These are phyloP conservation scores for Chorisops tibialis DNA, from an alignment of 2,888 invertebrate species.

Conservation along the genomic window DNA sequence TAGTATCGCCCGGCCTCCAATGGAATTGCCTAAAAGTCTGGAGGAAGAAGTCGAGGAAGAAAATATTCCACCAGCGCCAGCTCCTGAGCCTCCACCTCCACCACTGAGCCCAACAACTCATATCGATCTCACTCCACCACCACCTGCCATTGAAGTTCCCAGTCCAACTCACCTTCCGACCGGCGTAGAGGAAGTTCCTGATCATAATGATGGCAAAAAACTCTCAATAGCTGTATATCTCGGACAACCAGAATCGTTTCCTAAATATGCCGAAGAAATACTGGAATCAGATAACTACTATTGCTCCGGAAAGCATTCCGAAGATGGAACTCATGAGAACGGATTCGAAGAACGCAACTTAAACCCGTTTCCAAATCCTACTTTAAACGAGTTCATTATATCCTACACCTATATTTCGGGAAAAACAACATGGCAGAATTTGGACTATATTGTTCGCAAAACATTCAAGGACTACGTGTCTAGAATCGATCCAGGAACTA, in stretches of 20 bases:
- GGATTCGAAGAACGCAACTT: slow-evolving; percentile 44
- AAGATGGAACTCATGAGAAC: slow-evolving; percentile 32
- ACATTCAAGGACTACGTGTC: slow-evolving; percentile 93
- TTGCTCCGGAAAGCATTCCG: slow-evolving; percentile 52
- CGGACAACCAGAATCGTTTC: slow-evolving; percentile 76
- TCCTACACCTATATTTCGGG: slow-evolving; percentile 87
- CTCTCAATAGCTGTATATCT: slow-evolving; percentile 85
- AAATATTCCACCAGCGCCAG: slow-evolving; percentile 47
- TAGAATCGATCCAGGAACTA: slow-evolving; percentile 88
- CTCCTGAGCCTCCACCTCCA: slow-evolving; percentile 50
- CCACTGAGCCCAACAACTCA: slow-evolving; percentile 49
- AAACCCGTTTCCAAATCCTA: slow-evolving; percentile 59
- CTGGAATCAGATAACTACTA: slow-evolving; percentile 64
- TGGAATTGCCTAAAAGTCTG: slow-evolving; percentile 50
- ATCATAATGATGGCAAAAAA: slow-evolving; percentile 79
- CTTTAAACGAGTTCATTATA: slow-evolving; percentile 73
- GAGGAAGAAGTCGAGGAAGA: slow-evolving; percentile 51
- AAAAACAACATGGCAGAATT: slow-evolving; percentile 91
- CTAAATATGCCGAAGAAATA: slow-evolving; percentile 65
- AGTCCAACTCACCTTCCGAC: slow-evolving; percentile 46
- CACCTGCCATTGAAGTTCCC: slow-evolving; percentile 47
- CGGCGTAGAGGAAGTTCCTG: slow-evolving; percentile 60
- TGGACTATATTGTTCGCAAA: slow-evolving; percentile 86
- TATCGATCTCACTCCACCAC: slow-evolving; percentile 51
- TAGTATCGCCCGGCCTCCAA: slow-evolving; percentile 50